Evolutionary conservation across 2,113 vertebrate genomes (phyloP), one percentile per base, ranked within the genome.

Genomic region (Tor tambroides): DNA sequence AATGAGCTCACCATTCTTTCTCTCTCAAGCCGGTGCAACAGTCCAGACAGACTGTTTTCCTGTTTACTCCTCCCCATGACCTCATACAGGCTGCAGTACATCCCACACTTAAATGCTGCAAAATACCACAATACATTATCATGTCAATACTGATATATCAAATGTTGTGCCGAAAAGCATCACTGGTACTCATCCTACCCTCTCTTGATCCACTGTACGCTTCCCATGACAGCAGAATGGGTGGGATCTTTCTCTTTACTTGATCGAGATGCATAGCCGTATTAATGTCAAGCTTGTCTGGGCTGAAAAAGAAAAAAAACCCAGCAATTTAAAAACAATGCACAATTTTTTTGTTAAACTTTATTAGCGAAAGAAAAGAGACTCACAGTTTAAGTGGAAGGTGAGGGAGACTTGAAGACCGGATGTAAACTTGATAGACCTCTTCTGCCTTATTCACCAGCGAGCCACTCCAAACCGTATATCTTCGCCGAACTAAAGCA

Each of bases 361-460:
- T 6, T 1, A 77, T 9, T 10, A 11, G n/a, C 7, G 0, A 12
- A 32, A 12, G 21, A 0, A 69, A 19, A 0, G 79, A 88, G 17
- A 96, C 98, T 97, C 92, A 98, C 98, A 99, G 95, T 92, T 96
- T 98, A 92, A 97, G 96, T 56, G 98, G 98, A 87, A 98, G 96
- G 89, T 96, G 96, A 83, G 93, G 92, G 38, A 87, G 91, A 28
- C 91, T 92, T 77, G 95, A 92, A 85, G 98, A 98, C 84, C 96
- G 96, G 91, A 99, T 92, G 90, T 95, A 96, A 86, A 97, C 92
- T 0, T 96, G 96, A 92, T 96, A 99, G 84, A 99, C 81, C 91
- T 97, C 96, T 79, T 95, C 96, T 86, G 96, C 96, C 92, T 96
- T 97, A 94, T 96, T 98, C 89, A 97, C 95, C 85, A 99, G 95